A percentile compares a stretch with the other conserved stretches of the same genome.
phyloP scores from a whole-genome alignment of 2,888 invertebrate species.

The Halocaridina rubra region DNA sequence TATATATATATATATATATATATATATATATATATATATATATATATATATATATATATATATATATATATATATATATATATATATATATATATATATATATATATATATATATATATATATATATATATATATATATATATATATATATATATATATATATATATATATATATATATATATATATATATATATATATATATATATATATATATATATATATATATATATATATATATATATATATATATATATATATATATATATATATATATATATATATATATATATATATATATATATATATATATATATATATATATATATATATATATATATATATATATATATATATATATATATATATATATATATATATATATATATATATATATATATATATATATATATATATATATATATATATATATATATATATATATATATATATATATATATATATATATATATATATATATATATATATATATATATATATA shows the following conservation, averaged over 20 bases:
- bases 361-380: neutral
- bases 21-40: neutral
- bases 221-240: conserved; percentile 3
- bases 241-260: neutral
- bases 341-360: neutral
- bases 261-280: neutral
- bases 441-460: neutral
- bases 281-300: conserved; percentile 8
- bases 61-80: neutral
- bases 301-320: conserved; percentile 8
- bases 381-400: neutral
- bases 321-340: neutral
- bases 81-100: conserved; percentile 8
- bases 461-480: conserved; percentile 4
- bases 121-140: conserved; percentile 8
- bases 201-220: conserved; percentile 8
- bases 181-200: conserved; percentile 8
- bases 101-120: conserved; percentile 8
- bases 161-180: neutral
- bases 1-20: conserved; percentile 4
- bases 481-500: conserved; percentile 8
- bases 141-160: neutral
- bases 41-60: neutral
- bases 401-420: neutral
- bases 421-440: neutral